Base-by-base conservation (phyloP, 2,797 vertebrate species). In the Otus scops region DNA sequence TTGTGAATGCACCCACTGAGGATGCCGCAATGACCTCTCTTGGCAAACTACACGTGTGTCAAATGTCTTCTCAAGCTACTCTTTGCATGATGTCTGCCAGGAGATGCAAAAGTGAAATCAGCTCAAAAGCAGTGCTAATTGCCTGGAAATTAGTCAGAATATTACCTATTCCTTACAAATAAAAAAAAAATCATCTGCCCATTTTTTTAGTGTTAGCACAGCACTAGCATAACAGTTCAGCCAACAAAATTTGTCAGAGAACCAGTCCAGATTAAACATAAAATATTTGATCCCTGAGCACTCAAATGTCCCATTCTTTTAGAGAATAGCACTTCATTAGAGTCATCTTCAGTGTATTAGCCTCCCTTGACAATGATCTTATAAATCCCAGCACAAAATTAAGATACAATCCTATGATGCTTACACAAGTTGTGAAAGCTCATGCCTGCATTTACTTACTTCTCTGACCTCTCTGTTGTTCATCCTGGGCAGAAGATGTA, bases 21-120 rank as follows among this genome's bases (percentile, higher is more conserved):
- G 88, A 91, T 79, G 73, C 73, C 32, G 39, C 83, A 94, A 80
- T 84, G 88, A 92, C 92, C 89, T 94, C 91, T 96, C 89, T 92
- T 87, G 93, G 91, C 87, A 93, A 81, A 3, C 13, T 30, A 4
- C 0, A 0, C 5, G 0, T 41, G 38, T 89, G 85, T 85, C 38
- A 65, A 73, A 60, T 27, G 11, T 56, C 39, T 89, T 73, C 87
- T 75, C 76, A 61, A 79, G 32, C 50, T 79, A 56, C 59, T 65
- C 36, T 83, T 77, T 38, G 38, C 18, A 11, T 51, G 27, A 20
- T 43, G 14, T 81, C 59, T 92, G 76, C 61, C 76, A 93, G 69
- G 53, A 92, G 20, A 76, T 36, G 22, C 50, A 76, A 86, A 95
- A 88, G 26, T 2, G 7, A 93, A 93, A 93, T 26, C 7, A 65